Evolutionary conservation across 1,140 invertebrate genomes (phyloP), one percentile per base, ranked within the genome.

Genomic region (Diuraphis noxia): DNA sequence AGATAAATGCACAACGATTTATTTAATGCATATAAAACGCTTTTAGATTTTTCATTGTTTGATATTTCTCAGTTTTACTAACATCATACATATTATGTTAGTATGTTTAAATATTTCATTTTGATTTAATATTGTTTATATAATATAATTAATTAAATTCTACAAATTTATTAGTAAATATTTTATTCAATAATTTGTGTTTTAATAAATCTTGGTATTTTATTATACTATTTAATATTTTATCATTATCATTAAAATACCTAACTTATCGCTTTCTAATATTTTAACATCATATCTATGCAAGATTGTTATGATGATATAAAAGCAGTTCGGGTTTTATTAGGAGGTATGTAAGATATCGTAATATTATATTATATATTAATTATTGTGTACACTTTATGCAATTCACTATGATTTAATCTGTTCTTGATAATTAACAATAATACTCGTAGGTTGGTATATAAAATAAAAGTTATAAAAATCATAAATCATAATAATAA

Each of bases 221-320:
- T 86, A 52, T 49, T 36, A 49, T 85, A n/a, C 5, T 72, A 72
- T 72, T 72, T 72, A 72, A n/a, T 72, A n/a, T 72, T 72, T 72
- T 36, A 30, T 46, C 25, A 19, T 88, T 88, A 88, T 88, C 86
- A n/a, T 23, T 63, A 40, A 88, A 88, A 88, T 88, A 88, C 86
- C 86, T 63, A 56, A 88, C 38, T 88, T 88, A 88, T 88, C 49
- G n/a, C 25, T 88, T 88, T 88, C 52, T 88, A 88, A 63, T 88
- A 88, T 88, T 88, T 40, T 88, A 36, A 63, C 13, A 63, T 88
- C 25, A 36, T 40, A 88, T 88, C 86, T n/a, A 63, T 88, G 25
- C 13, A 63, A 34, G 85, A 86, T 52, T 88, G 38, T 10, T 40
- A 23, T 49, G 56, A 85, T 56, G 40, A 46, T 56, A 88, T 63